phyloP scores from a whole-genome alignment of 2,113 vertebrate genomes.

The Colinus virginianus region DNA sequence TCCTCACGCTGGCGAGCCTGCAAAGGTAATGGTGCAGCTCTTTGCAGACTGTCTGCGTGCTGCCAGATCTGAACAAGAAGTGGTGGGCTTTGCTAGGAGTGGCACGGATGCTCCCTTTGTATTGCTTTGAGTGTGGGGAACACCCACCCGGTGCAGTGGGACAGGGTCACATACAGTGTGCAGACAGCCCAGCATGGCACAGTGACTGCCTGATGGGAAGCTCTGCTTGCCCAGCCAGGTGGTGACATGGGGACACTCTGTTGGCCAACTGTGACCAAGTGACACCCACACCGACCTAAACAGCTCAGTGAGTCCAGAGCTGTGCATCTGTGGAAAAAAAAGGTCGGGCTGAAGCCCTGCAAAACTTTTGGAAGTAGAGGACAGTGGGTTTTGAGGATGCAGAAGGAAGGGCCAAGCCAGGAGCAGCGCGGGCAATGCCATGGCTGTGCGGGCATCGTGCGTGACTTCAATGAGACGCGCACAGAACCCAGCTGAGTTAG shows the following conservation, averaged over 20 bases:
- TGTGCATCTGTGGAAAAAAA: background rate
- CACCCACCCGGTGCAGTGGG: accelerated
- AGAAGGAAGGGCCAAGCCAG: background rate
- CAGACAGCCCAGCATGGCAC: background rate
- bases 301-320: background rate
- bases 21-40: background rate
- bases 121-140: accelerated
- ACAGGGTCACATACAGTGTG: accelerated
- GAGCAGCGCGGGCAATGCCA: accelerated
- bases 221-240: background rate
- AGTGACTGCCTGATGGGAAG: background rate
- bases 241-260: background rate
- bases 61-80: background rate
- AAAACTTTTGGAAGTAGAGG: background rate
- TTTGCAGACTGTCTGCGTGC: background rate
- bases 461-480: background rate
- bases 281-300: background rate
- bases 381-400: background rate
- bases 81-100: accelerated
- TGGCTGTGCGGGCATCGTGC: background rate
- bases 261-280: background rate
- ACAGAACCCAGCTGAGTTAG: background rate
- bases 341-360: background rate
- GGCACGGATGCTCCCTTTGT: background rate
- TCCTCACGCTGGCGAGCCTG: background rate